Conservation (phyloP, 23 tunicate genomes). For the Oikopleura albicans region DNA sequence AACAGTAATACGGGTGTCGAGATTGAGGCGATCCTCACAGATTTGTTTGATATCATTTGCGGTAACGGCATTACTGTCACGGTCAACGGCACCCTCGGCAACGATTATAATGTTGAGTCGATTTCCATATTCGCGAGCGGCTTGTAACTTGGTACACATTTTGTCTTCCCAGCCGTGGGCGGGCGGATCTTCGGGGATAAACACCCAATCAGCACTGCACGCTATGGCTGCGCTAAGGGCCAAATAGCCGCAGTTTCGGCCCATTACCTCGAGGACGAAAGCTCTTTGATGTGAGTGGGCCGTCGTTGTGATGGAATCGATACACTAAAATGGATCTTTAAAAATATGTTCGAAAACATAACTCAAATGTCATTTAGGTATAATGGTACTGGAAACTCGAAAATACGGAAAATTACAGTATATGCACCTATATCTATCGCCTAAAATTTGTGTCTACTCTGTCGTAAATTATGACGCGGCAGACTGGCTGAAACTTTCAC, state of each 20-base stretch:
- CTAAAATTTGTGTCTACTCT: too few species aligned
- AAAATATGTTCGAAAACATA: too few species aligned
- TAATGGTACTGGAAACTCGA: too few species aligned
- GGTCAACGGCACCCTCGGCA: constrained; percentile 82
- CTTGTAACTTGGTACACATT: constrained; percentile 49
- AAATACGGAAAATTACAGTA: too few species aligned
- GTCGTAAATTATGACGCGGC: too few species aligned
- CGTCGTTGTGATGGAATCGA: constrained; percentile 81
- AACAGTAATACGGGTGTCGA: constrained; percentile 81
- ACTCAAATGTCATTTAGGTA: too few species aligned
- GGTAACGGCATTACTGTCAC: constrained; percentile 44
- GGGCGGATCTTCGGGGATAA: constrained; percentile 87
- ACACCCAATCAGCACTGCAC: constrained; percentile 97
- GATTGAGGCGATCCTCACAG: constrained; percentile 29
- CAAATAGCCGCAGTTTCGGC: constrained; percentile 81
- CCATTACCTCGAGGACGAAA: constrained; percentile 89
- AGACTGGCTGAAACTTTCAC: too few species aligned
- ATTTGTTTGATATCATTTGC: constrained; percentile 46
- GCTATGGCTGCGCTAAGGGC: constrained; percentile 82
- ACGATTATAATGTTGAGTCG: constrained; percentile 75
- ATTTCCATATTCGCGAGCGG: constrained; percentile 58
- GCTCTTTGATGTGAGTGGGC: constrained; percentile 91
- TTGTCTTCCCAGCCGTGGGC: constrained; percentile 65
- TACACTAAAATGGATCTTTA: too few species aligned
- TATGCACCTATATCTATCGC: too few species aligned